Conservation (phyloP, 2,797 vertebrate genomes). For the Adelosebastes latens region DNA sequence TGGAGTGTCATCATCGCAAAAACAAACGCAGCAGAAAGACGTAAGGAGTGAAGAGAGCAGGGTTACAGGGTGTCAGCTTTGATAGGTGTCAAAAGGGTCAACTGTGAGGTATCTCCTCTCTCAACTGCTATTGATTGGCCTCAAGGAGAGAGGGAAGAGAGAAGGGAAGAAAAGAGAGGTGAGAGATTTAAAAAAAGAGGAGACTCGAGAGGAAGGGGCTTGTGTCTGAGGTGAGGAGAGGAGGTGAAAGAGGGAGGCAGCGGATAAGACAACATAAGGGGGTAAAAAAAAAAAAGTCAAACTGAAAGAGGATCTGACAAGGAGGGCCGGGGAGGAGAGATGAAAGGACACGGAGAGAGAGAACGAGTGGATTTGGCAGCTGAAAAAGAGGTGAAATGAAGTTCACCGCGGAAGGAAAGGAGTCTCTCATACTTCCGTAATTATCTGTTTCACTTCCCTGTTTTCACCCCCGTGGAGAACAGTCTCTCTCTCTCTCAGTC, state of each 20-base stretch:
- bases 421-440: conserved; percentile 46
- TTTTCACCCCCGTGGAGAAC: conserved; percentile 5
- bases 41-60: background rate
- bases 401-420: conserved; percentile 49
- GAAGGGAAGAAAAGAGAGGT: background rate
- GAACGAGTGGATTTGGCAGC: conserved; percentile 51
- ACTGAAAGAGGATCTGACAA: conserved; percentile 52
- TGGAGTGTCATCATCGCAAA: background rate
- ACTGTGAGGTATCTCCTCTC: conserved; percentile 23
- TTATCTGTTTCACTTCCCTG: conserved; percentile 49
- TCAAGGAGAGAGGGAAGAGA: background rate
- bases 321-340: conserved; percentile 48
- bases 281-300: conserved; percentile 51
- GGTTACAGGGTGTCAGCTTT: conserved; percentile 26
- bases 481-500: conserved; percentile 25
- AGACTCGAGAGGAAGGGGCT: background rate
- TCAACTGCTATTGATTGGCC: conserved; percentile 40
- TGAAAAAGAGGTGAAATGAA: conserved; percentile 60
- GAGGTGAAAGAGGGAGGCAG: conserved; percentile 30
- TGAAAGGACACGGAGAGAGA: conserved; percentile 51
- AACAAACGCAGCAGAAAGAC: background rate
- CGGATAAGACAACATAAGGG: conserved; percentile 5
- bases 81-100: conserved; percentile 55
- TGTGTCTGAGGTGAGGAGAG: conserved; percentile 18
- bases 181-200: background rate